phyloP scores from a whole-genome alignment of 2,113 vertebrate genomes.

The Amphiprion ocellaris region DNA sequence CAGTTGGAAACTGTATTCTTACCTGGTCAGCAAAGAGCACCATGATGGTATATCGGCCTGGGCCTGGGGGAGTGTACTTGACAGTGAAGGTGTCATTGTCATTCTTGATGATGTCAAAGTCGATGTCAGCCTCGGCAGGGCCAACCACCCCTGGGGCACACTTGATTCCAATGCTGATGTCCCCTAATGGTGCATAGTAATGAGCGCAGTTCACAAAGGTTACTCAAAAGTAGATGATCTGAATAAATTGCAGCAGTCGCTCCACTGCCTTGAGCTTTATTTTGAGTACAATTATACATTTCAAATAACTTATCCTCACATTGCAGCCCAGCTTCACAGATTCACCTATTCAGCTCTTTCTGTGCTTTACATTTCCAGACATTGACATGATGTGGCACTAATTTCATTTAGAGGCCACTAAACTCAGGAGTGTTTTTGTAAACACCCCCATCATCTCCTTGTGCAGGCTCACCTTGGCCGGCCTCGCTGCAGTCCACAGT shows the following conservation, averaged over 20 bases:
- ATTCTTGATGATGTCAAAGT: conserved; percentile 98
- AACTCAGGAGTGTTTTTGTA: conserved; percentile 38
- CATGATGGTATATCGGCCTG: conserved; percentile 95
- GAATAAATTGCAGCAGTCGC: conserved; percentile 47
- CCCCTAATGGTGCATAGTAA: conserved; percentile 84
- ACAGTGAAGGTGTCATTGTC: conserved; percentile 99
- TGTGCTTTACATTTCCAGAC: neutral
- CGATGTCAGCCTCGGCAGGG: conserved; percentile 93
- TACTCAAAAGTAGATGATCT: conserved; percentile 45
- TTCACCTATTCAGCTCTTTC: neutral
- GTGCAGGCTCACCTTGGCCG: conserved; percentile 87
- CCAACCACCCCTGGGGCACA: conserved; percentile 93
- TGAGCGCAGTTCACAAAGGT: conserved; percentile 58
- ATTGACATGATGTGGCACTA: conserved; percentile 2
- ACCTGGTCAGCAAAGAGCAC: conserved; percentile 97
- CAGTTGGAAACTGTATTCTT: neutral
- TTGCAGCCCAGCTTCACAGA: neutral
- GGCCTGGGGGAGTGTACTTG: conserved; percentile 91
- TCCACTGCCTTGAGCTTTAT: conserved; percentile 12
- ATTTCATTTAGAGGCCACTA: conserved; percentile 3
- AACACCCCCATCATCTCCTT: conserved; percentile 27
- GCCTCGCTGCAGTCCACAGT: conserved; percentile 96
- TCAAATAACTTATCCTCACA: conserved; percentile 7
- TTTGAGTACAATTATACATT: conserved; percentile 43
- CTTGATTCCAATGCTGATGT: conserved; percentile 98